phyloP scores from a whole-genome alignment of 2,888 invertebrate species.

The Clostera curtula region DNA sequence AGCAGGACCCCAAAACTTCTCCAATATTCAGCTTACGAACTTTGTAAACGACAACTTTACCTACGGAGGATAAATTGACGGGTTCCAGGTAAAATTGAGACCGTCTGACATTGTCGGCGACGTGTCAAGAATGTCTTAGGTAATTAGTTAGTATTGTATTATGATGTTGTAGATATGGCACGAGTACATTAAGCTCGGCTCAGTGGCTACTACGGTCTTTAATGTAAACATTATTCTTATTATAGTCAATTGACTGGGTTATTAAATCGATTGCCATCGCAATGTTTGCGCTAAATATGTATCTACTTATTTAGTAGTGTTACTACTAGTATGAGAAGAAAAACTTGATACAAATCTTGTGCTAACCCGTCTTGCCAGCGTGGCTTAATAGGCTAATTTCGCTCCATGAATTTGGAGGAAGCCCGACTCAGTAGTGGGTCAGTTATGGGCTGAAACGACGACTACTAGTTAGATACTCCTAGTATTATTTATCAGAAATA shows the following conservation, averaged over 20 bases:
- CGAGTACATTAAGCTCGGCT: conserved; percentile 11
- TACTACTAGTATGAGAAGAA: conserved; percentile 3
- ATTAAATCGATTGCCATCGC: conserved; percentile 28
- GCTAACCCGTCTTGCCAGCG: no score
- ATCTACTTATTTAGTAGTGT: conserved; percentile 7
- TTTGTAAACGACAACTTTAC: conserved; percentile 16
- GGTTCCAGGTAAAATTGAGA: conserved; percentile 19
- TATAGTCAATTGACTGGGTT: conserved; percentile 38
- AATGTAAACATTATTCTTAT: conserved; percentile 26
- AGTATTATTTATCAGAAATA: no score
- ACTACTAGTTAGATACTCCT: no score
- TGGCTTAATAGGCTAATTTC: no score
- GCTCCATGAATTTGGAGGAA: no score
- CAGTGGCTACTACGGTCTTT: conserved; percentile 26
- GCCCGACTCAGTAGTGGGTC: no score
- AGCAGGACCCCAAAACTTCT: conserved; percentile 7
- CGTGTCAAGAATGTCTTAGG: conserved; percentile 35
- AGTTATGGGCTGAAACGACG: no score
- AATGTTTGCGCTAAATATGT: conserved; percentile 23
- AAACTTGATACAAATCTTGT: no score
- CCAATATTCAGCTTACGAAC: conserved; percentile 9
- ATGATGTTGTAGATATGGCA: conserved; percentile 30
- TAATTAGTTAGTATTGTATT: conserved; percentile 34
- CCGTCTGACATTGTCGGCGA: conserved; percentile 11
- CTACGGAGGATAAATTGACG: conserved; percentile 10